Evolutionary conservation across 2,113 vertebrate genomes (phyloP).

Genomic region (Neogale vison): DNA sequence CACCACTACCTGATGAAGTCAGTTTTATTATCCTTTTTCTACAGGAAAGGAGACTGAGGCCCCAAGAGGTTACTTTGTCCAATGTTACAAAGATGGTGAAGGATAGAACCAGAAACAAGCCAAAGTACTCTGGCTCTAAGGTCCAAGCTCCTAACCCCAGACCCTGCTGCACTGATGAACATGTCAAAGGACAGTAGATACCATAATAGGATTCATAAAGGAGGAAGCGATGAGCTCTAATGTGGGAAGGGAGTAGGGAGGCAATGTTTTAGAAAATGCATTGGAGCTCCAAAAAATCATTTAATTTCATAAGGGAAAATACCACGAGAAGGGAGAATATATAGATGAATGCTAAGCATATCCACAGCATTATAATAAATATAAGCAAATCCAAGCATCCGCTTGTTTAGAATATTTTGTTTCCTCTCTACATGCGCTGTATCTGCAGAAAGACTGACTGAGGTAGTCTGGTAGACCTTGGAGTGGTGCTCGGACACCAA

Average conservation of each 20-base stretch:
- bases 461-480: background rate
- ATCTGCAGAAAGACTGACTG: background rate
- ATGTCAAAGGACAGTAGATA: background rate
- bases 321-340: background rate
- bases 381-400: too few relatives aligned
- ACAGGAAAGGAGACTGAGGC: background rate
- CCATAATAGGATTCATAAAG: background rate
- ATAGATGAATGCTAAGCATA: background rate
- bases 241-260: background rate
- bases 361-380: background rate
- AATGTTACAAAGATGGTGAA: background rate
- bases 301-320: background rate
- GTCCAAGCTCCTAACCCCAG: background rate
- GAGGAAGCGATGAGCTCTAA: background rate
- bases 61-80: background rate
- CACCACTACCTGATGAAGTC: background rate
- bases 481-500: background rate
- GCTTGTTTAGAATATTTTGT: background rate
- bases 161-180: too few relatives aligned
- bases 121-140: background rate
- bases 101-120: background rate
- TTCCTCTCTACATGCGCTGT: background rate
- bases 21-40: background rate
- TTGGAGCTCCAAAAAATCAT: background rate
- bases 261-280: background rate